Base-by-base conservation (phyloP, 2,797 vertebrate species). In the Rhadinocentrus ornatus region DNA sequence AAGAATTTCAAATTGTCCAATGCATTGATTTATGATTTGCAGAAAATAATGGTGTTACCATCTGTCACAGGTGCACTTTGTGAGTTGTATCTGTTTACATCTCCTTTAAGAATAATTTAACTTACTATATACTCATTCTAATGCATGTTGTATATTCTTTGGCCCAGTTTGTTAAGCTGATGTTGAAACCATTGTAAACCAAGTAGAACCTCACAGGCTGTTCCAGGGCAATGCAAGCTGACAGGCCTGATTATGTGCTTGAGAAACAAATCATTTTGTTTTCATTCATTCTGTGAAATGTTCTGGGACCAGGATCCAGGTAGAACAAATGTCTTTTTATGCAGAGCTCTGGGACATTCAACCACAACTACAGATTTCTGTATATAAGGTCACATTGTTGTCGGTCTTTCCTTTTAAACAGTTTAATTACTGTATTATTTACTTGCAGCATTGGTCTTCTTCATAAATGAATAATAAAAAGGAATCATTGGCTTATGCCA, bases 351-450 rank as follows among this genome's bases (percentile, higher is more conserved):
- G 34, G 81, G 81, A 83, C 82, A 72, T 79, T 77, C 69, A 76
- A 70, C 56, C 68, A 75, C 66, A 75, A 62, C 72, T 75, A 57
- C 62, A 71, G 48, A 52, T 52, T 66, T 60, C 69, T 24, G 12
- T 78, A 64, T 66, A 63, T 66, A 73, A 85, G 75, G 65, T 71
- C 82, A 69, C 65, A 29, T 53, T 89, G 85, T 72, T 68, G 55
- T 89, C 80, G 54, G 54, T 83, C 71, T 69, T 63, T 86, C 86
- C 81, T 85, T n/a, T 6, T 16, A 78, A 83, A 85, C 53, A 56
- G 71, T 61, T 88, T 85, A 86, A 82, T 89, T 88, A 87, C n/a
- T n/a, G n/a, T n/a, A n/a, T n/a, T n/a, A n/a, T n/a, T 2, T 46
- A 57, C 65, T 73, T 53, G 65, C 69, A 69, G 71, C 75, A 44